Conservation (phyloP, 2,797 vertebrate genomes). For the Pangasius larnaudii region DNA sequence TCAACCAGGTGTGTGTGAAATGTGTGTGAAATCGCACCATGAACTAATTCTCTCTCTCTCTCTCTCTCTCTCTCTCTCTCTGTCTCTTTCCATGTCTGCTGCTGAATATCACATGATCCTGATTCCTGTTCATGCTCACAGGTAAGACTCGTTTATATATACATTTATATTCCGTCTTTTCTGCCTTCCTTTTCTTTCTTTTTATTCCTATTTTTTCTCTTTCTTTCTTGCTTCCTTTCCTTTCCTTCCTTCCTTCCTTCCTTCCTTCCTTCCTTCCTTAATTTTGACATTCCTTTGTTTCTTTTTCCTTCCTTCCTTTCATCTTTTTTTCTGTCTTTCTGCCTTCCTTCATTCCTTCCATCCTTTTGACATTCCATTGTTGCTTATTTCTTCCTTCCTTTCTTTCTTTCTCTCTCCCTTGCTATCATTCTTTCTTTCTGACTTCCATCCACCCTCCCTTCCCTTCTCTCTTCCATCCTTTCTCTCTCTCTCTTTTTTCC, state of each 20-base stretch:
- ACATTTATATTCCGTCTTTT: too few relatives aligned
- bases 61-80: background rate
- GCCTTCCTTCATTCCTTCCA: background rate
- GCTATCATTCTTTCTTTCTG: background rate
- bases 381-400: background rate
- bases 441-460: too few relatives aligned
- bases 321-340: background rate
- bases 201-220: background rate
- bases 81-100: conserved; percentile 24
- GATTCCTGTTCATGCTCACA: conserved; percentile 27
- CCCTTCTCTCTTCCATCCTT: too few relatives aligned
- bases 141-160: conserved; percentile 31
- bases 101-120: conserved; percentile 28
- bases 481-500: too few relatives aligned
- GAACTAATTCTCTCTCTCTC: background rate
- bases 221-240: background rate
- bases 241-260: background rate
- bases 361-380: background rate
- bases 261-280: background rate
- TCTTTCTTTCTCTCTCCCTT: background rate
- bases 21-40: background rate
- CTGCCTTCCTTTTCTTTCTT: background rate
- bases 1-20: background rate
- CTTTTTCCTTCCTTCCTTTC: background rate
- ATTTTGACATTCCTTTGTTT: too few relatives aligned